A percentile compares a stretch with the other conserved stretches of the same genome.
Conservation (phyloP, 2,888 invertebrate species). For the Andrena praecox region DNA sequence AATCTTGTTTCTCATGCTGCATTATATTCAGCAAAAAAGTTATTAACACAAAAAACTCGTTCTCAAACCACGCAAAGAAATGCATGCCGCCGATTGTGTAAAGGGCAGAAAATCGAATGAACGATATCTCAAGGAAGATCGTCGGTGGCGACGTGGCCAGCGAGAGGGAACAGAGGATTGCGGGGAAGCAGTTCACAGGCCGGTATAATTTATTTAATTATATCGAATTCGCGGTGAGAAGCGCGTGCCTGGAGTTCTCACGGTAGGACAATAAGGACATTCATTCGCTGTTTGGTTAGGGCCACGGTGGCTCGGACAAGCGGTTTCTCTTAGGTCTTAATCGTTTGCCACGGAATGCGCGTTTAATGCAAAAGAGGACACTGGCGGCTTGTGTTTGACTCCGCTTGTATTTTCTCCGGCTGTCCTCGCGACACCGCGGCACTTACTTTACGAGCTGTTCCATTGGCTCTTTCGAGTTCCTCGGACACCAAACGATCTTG, state of each 20-base stretch:
- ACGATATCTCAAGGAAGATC: neutral
- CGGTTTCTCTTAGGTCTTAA: conserved; percentile 78
- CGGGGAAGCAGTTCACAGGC: conserved; percentile 17
- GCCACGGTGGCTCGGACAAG: conserved; percentile 55
- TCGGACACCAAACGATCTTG: conserved; percentile 48
- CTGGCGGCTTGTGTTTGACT: conserved; percentile 67
- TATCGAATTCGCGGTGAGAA: conserved; percentile 76
- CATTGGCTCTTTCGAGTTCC: conserved; percentile 45
- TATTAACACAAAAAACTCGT: no score
- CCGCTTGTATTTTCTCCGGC: conserved; percentile 61
- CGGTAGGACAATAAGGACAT: conserved; percentile 82
- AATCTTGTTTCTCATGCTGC: no score
- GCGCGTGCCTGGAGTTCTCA: conserved; percentile 80
- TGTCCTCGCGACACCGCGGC: conserved; percentile 56
- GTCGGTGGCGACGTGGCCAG: neutral
- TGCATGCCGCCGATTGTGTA: neutral
- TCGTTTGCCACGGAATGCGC: conserved; percentile 76
- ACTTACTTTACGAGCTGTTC: conserved; percentile 59
- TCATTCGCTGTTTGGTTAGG: conserved; percentile 74
- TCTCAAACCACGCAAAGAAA: neutral
- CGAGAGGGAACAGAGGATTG: neutral
- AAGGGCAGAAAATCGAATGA: neutral
- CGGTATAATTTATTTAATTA: conserved; percentile 77
- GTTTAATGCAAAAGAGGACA: conserved; percentile 76
- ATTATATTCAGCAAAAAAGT: no score